phyloP scores from a whole-genome alignment of 2,113 vertebrate genomes.

The Gambusia holbrooki region DNA sequence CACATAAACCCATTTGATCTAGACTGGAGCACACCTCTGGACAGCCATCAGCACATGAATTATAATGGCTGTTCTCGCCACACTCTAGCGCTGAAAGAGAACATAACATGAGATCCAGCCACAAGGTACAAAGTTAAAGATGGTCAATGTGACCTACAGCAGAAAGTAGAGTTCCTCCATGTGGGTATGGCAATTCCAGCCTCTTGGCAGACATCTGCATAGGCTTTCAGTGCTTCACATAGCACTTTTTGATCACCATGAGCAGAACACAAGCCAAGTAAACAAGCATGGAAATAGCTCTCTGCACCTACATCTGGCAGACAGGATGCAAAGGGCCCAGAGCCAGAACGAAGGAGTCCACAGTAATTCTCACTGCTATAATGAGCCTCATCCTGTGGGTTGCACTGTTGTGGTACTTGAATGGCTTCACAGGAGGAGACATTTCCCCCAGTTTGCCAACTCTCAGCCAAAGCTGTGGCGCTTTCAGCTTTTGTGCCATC shows the following conservation, averaged over 20 bases:
- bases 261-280: constrained; percentile 78
- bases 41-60: constrained; percentile 75
- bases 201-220: constrained; percentile 76
- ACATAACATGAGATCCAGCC: not conserved
- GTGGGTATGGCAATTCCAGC: constrained; percentile 72
- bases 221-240: constrained; percentile 76
- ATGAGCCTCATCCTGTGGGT: constrained; percentile 51
- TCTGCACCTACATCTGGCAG: constrained; percentile 68
- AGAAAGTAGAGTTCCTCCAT: constrained; percentile 84
- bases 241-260: constrained; percentile 67
- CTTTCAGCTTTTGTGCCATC: constrained; percentile 60
- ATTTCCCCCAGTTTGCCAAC: constrained; percentile 71
- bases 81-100: constrained; percentile 68
- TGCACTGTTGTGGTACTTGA: constrained; percentile 65
- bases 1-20: constrained; percentile 66
- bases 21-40: constrained; percentile 70
- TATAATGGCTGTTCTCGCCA: constrained; percentile 77
- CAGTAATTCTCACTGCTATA: constrained; percentile 78
- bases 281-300: constrained; percentile 81
- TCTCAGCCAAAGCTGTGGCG: constrained; percentile 69
- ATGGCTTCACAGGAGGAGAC: constrained; percentile 67
- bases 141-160: constrained; percentile 76
- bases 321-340: constrained; percentile 80
- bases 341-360: constrained; percentile 74
- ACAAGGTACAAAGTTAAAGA: not conserved